Conservation (phyloP, 2,888 invertebrate genomes). For the Orthosia cruda region DNA sequence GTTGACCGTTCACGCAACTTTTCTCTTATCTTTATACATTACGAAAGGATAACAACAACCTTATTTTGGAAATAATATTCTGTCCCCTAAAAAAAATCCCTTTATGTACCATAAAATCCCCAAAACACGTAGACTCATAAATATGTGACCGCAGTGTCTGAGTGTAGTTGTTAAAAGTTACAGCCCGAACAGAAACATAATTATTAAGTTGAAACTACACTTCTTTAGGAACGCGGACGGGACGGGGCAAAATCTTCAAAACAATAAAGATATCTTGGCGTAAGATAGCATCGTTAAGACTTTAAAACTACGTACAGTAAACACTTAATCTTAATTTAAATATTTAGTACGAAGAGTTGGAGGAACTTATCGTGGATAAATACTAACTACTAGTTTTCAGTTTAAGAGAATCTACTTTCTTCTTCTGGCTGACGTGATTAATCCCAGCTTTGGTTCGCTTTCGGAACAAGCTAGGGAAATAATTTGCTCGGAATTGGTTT, state of each 20-base stretch:
- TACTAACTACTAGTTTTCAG: conserved; percentile 46
- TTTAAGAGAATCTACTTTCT: conserved; percentile 43
- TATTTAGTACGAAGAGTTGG: conserved; percentile 48
- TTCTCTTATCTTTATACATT: conserved; percentile 40
- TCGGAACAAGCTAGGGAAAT: conserved; percentile 43
- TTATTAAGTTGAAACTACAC: conserved; percentile 69
- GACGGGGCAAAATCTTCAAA: conserved; percentile 62
- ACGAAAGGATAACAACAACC: conserved; percentile 54
- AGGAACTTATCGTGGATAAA: conserved; percentile 54
- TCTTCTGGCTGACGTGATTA: conserved; percentile 48
- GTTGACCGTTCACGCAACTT: conserved; percentile 58
- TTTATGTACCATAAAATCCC: conserved; percentile 53
- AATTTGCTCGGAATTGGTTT: no score
- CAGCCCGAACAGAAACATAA: conserved; percentile 64
- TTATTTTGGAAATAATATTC: conserved; percentile 58
- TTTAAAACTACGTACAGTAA: conserved; percentile 66
- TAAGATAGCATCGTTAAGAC: conserved; percentile 56
- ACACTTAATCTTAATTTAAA: conserved; percentile 64
- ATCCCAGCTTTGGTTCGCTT: conserved; percentile 46
- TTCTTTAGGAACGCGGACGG: conserved; percentile 52
- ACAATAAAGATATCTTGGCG: conserved; percentile 64
- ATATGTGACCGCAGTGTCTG: conserved; percentile 67
- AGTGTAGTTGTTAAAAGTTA: conserved; percentile 67
- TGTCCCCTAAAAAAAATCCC: conserved; percentile 65
- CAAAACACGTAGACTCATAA: conserved; percentile 68